These are phyloP conservation scores for Porites divaricata DNA, from an alignment of 92 coral and sea anemone species.

Conservation along the genomic window DNA sequence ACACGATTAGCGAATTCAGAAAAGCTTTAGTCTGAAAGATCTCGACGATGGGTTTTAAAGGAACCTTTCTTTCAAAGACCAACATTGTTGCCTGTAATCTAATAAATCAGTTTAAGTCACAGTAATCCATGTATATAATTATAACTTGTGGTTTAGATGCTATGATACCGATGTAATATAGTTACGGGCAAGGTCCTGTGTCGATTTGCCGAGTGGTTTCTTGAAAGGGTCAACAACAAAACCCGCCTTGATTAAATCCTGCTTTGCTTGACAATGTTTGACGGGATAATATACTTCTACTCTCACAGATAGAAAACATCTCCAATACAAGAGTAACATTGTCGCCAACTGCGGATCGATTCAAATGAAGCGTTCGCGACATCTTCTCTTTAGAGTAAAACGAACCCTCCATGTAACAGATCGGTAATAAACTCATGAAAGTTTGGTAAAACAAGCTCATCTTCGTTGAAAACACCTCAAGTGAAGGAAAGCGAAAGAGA, in stretches of 20 bases:
- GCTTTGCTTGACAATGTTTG: not conserved
- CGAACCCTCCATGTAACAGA: too few relatives aligned
- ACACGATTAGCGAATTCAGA: not conserved
- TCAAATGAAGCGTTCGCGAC: too few relatives aligned
- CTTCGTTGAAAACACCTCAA: too few relatives aligned
- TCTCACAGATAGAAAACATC: not conserved
- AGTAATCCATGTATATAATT: not conserved
- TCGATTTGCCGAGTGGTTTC: not conserved
- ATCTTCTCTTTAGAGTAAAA: too few relatives aligned
- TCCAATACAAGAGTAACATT: not conserved
- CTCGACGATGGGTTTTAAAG: not conserved
- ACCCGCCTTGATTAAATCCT: not conserved
- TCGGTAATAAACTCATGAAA: too few relatives aligned
- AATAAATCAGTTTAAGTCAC: not conserved
- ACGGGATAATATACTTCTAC: not conserved
- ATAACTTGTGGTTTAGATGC: conserved; percentile 9
- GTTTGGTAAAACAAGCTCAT: too few relatives aligned
- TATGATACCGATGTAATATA: not conserved
- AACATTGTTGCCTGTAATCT: not conserved
- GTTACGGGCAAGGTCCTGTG: not conserved
- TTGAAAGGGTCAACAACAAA: not conserved
- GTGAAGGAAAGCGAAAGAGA: too few relatives aligned
- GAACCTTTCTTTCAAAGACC: not conserved
- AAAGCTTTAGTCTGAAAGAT: not conserved
- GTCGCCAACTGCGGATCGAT: not conserved